phyloP scores from a whole-genome alignment of 2,888 invertebrate species.

The Erannis defoliaria region DNA sequence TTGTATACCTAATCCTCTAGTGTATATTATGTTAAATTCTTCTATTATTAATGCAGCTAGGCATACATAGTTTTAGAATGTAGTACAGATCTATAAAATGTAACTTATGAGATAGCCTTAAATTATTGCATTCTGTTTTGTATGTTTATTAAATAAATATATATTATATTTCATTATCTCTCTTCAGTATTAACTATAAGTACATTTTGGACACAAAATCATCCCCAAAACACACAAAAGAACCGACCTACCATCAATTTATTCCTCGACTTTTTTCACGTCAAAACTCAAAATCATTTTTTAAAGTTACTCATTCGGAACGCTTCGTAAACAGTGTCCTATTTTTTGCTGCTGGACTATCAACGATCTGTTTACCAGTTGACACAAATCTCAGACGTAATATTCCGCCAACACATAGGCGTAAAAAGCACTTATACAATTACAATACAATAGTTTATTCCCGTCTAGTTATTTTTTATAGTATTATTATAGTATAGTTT shows the following conservation, averaged over 20 bases:
- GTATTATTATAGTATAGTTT: too few relatives aligned
- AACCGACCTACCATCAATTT: conserved; percentile 28
- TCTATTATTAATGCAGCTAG: too few relatives aligned
- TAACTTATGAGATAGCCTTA: too few relatives aligned
- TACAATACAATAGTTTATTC: too few relatives aligned
- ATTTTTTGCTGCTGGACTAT: conserved; percentile 35
- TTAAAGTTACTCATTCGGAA: conserved; percentile 38
- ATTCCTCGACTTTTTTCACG: conserved; percentile 29
- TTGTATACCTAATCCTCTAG: too few relatives aligned
- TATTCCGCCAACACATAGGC: not conserved
- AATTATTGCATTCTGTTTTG: too few relatives aligned
- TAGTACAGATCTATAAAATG: too few relatives aligned
- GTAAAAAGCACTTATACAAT: not conserved
- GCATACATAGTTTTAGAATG: too few relatives aligned
- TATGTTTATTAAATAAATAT: too few relatives aligned
- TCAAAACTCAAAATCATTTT: conserved; percentile 33
- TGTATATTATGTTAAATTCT: too few relatives aligned
- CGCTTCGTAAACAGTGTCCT: conserved; percentile 32
- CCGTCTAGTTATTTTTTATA: too few relatives aligned
- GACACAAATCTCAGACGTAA: not conserved
- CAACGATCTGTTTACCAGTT: not conserved
- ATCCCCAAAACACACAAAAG: conserved; percentile 29
- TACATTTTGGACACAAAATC: conserved; percentile 14
- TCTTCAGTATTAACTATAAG: not conserved
- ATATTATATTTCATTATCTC: too few relatives aligned